These are phyloP conservation scores for Esox masquinongy DNA, from an alignment of 2,797 vertebrate genomes.

Conservation along the genomic window DNA sequence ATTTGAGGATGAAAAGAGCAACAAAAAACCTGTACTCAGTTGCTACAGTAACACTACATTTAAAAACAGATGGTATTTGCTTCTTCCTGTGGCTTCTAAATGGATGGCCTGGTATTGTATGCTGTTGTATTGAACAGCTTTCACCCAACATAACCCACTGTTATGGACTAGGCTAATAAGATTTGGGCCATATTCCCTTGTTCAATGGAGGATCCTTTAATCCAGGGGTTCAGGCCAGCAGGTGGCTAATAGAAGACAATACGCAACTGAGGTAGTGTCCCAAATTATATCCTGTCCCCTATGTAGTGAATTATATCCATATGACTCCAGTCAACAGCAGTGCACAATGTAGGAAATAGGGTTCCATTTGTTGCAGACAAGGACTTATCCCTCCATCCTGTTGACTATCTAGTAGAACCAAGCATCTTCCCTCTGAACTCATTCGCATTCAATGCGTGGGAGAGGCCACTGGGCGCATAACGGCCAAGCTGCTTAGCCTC, in stretches of 20 bases:
- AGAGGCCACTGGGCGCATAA: conserved; percentile 24
- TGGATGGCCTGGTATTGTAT: neutral
- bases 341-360: neutral
- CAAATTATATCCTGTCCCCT: neutral
- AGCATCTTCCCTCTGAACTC: conserved; percentile 15
- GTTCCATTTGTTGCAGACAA: neutral
- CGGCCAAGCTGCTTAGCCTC: conserved; percentile 39
- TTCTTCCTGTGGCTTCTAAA: neutral
- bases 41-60: neutral
- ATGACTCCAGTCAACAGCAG: neutral
- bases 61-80: neutral
- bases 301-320: neutral
- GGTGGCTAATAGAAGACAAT: conserved; percentile 44
- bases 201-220: conserved; percentile 45
- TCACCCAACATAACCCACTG: neutral
- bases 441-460: conserved; percentile 40
- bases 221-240: conserved; percentile 37
- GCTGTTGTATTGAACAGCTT: neutral
- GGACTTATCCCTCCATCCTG: conserved; percentile 28
- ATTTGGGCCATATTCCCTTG: conserved; percentile 45
- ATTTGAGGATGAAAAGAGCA: neutral
- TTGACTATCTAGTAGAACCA: conserved; percentile 19
- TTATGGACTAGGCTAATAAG: conserved; percentile 20
- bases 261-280: conserved; percentile 11
- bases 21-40: neutral